These are phyloP conservation scores for Phymatocera aterrima DNA, from an alignment of 2,888 invertebrate genomes.

Conservation along the genomic window DNA sequence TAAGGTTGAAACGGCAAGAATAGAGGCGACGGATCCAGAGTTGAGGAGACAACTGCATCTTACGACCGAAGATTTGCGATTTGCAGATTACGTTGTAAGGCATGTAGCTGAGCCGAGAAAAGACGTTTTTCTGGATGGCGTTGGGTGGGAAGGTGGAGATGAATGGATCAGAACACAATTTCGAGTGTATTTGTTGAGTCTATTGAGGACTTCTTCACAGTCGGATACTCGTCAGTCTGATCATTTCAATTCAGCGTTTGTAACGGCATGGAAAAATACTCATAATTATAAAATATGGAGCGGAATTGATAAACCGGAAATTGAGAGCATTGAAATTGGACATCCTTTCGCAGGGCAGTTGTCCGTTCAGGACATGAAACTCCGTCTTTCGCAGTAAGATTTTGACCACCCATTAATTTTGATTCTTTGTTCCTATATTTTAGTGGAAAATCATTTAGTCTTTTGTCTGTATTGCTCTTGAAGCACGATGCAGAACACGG, in stretches of 20 bases:
- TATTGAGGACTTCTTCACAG: constrained; percentile 86
- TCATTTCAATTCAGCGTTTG: constrained; percentile 91
- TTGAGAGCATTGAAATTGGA: constrained; percentile 78
- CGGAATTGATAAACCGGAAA: constrained; percentile 74
- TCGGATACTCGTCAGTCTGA: constrained; percentile 89
- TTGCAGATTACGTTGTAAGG: constrained; percentile 94
- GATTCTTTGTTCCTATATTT: constrained; percentile 14
- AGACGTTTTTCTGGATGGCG: constrained; percentile 84
- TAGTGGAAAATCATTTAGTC: not conserved
- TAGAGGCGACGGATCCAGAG: constrained; percentile 89
- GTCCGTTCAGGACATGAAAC: constrained; percentile 95
- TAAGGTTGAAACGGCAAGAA: constrained; percentile 87
- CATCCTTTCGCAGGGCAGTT: constrained; percentile 97
- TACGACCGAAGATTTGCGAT: constrained; percentile 96
- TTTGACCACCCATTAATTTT: not conserved
- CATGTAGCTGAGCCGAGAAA: constrained; percentile 81
- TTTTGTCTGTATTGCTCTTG: constrained; percentile 55
- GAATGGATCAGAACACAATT: constrained; percentile 98
- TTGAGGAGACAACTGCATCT: constrained; percentile 89
- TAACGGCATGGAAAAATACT: constrained; percentile 90
- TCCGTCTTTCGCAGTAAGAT: constrained; percentile 92
- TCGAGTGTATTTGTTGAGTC: constrained; percentile 88
- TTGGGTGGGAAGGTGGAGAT: constrained; percentile 95
- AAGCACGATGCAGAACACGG: constrained; percentile 96
- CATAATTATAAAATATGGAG: constrained; percentile 93